phyloP scores from a whole-genome alignment of 1,140 invertebrate species.

The Zophobas morio region DNA sequence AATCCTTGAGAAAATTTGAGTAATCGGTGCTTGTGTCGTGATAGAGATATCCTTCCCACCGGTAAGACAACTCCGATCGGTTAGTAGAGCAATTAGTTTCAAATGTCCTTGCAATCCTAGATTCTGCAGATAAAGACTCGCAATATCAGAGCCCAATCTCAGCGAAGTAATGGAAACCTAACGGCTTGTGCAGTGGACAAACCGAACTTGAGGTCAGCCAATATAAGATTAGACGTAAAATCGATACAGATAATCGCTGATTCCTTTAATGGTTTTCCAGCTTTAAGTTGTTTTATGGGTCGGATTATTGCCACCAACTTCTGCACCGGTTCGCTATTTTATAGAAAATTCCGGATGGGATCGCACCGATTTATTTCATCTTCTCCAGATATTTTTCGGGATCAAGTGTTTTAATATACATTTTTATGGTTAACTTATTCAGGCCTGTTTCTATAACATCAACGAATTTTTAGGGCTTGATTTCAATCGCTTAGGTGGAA shows the following conservation, averaged over 20 bases:
- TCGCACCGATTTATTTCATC: constrained; percentile 44
- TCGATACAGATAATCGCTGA: constrained; percentile 63
- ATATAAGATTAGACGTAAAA: constrained; percentile 61
- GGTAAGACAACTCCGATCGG: not conserved
- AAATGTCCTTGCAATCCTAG: constrained; percentile 9
- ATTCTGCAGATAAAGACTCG: constrained; percentile 36
- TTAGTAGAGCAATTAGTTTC: constrained; percentile 39
- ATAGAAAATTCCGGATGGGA: constrained; percentile 50
- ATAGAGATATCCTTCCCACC: too few relatives aligned
- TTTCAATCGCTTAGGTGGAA: constrained; percentile 31
- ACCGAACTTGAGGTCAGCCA: constrained; percentile 44
- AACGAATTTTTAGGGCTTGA: constrained; percentile 4
- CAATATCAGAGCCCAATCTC: constrained; percentile 54
- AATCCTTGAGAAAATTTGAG: too few relatives aligned
- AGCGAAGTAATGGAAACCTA: constrained; percentile 54
- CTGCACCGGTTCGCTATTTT: constrained; percentile 48
- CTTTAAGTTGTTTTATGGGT: constrained; percentile 60
- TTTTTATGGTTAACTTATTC: constrained; percentile 20
- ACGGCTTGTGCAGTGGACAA: constrained; percentile 55
- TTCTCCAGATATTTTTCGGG: constrained; percentile 13
- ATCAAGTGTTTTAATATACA: constrained; percentile 24
- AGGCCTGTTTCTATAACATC: not conserved
- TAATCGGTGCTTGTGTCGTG: too few relatives aligned
- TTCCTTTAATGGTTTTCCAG: constrained; percentile 63
- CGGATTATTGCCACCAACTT: constrained; percentile 56